Percentiles rank a stretch among this genome's conserved stretches.
Conservation (phyloP, 2,797 vertebrate genomes). For the Scomberomorus guttatus region DNA sequence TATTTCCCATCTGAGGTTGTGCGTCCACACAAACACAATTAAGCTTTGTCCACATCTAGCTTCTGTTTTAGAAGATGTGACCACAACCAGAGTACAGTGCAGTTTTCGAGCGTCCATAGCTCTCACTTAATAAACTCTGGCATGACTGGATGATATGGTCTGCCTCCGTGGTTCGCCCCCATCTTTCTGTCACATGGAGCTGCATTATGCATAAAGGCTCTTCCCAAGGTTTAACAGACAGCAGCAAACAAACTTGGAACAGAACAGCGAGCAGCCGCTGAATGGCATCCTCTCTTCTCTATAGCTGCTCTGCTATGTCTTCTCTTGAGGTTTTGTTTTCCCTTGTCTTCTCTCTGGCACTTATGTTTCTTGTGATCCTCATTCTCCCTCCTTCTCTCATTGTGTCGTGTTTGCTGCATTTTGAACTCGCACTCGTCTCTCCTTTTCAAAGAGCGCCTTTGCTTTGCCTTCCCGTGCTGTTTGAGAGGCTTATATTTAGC, state of each 20-base stretch:
- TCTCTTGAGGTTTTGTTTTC: slow-evolving; percentile 1
- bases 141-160: slow-evolving; percentile 59
- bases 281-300: not conserved
- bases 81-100: slow-evolving; percentile 28
- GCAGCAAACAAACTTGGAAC: slow-evolving; percentile 49
- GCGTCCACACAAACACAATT: slow-evolving; percentile 9
- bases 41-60: slow-evolving; percentile 27
- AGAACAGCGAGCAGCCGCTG: not conserved
- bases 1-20: not conserved
- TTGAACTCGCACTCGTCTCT: slow-evolving; percentile 34
- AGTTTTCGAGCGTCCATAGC: slow-evolving; percentile 28
- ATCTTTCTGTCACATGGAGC: slow-evolving; percentile 60
- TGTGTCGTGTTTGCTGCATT: slow-evolving; percentile 19
- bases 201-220: slow-evolving; percentile 64
- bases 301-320: slow-evolving; percentile 4
- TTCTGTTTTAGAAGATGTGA: slow-evolving; percentile 51
- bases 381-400: slow-evolving; percentile 11
- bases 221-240: slow-evolving; percentile 52
- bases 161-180: slow-evolving; percentile 33
- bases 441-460: slow-evolving; percentile 36
- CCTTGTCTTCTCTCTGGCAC: slow-evolving; percentile 4
- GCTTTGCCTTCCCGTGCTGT: slow-evolving; percentile 36
- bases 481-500: slow-evolving; percentile 68
- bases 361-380: slow-evolving; percentile 27
- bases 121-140: slow-evolving; percentile 53